Evolutionary conservation across 2,113 vertebrate species (phyloP).

Genomic region (Hyla sarda): DNA sequence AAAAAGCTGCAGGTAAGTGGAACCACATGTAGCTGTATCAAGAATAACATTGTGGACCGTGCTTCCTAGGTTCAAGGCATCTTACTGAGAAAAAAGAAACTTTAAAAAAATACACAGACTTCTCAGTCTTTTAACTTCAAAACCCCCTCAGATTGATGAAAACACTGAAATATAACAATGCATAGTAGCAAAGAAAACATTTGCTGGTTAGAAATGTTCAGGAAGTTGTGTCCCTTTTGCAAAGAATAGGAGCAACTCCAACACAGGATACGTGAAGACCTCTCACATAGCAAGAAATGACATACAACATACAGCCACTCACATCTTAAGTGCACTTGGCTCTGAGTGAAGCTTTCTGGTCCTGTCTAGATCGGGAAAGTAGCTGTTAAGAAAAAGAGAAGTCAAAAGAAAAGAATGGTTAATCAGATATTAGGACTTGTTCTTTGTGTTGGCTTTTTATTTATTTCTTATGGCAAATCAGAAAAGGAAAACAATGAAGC

Average conservation of each 20-base stretch:
- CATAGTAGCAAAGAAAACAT: constrained; percentile 43
- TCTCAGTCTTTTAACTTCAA: not conserved
- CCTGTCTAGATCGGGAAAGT: not conserved
- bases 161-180: not conserved
- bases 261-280: constrained; percentile 70
- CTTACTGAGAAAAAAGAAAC: no score
- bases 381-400: not conserved
- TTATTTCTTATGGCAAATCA: not conserved
- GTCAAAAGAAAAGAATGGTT: constrained; percentile 61
- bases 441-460: not conserved
- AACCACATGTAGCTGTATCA: no score
- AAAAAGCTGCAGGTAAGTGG: no score
- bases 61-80: no score
- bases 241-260: constrained; percentile 79
- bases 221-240: constrained; percentile 73
- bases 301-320: constrained; percentile 59
- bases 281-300: constrained; percentile 63
- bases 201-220: constrained; percentile 66
- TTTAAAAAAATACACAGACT: constrained; percentile 37
- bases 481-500: constrained; percentile 54
- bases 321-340: not conserved
- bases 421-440: not conserved
- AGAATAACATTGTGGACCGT: no score
- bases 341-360: not conserved
- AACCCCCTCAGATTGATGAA: not conserved